phyloP scores from a whole-genome alignment of 2,797 vertebrate genomes.

The Gymnodraco acuticeps region DNA sequence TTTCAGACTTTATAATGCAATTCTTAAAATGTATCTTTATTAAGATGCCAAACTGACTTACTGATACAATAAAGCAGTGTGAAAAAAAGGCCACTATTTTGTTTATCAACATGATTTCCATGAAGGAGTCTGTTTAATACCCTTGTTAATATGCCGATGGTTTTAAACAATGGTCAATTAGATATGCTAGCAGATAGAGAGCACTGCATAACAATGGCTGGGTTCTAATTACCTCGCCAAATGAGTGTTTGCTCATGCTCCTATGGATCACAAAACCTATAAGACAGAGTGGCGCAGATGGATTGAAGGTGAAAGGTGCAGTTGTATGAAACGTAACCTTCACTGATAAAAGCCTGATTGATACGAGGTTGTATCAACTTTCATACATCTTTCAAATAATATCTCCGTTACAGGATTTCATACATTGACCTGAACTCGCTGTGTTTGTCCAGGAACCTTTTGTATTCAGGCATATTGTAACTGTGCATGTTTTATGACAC shows the following conservation, averaged over 20 bases:
- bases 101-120: conserved; percentile 53
- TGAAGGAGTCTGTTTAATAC: conserved; percentile 35
- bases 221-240: conserved; percentile 75
- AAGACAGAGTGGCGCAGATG: conserved; percentile 40
- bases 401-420: conserved; percentile 31
- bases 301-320: conserved; percentile 70
- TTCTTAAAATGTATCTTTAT: background rate
- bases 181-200: conserved; percentile 76
- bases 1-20: too few relatives aligned
- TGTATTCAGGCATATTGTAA: background rate
- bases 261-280: conserved; percentile 63
- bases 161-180: conserved; percentile 79
- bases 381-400: conserved; percentile 53
- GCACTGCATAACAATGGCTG: conserved; percentile 68
- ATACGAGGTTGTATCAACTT: conserved; percentile 54
- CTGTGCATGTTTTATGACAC: background rate
- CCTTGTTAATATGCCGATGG: conserved; percentile 58
- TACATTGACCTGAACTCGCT: background rate
- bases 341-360: conserved; percentile 63
- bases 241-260: conserved; percentile 57
- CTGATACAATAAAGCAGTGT: conserved; percentile 16
- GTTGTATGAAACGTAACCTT: conserved; percentile 64
- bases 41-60: conserved; percentile 46
- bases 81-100: background rate
- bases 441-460: conserved; percentile 5